A percentile compares a stretch with the other conserved stretches of the same genome.
These are phyloP conservation scores for Lithophane ornitopus DNA, from an alignment of 2,888 invertebrate species.

Conservation along the genomic window DNA sequence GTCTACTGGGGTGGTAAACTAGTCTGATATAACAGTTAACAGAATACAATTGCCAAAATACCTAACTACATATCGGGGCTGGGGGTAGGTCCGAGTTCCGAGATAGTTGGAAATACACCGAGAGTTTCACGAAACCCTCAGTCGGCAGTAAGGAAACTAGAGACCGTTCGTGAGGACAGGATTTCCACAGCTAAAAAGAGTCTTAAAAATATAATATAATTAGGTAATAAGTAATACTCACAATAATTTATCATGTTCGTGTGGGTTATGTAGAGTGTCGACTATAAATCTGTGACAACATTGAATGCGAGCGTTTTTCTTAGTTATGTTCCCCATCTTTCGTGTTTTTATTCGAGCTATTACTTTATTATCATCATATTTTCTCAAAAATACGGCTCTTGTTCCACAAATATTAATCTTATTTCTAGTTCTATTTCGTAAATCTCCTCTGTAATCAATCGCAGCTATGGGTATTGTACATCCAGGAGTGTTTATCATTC, in stretches of 20 bases:
- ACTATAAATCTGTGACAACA: constrained; percentile 82
- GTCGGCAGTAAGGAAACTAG: too few species aligned
- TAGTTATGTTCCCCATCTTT: constrained; percentile 73
- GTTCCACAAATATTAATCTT: constrained; percentile 74
- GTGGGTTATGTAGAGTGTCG: constrained; percentile 54
- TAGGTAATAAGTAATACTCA: constrained; percentile 28
- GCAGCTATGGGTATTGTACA: constrained; percentile 81
- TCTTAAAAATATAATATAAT: neutral
- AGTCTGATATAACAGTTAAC: neutral
- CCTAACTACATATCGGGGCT: too few species aligned
- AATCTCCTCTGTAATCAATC: constrained; percentile 72
- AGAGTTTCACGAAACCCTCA: neutral
- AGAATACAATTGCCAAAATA: neutral
- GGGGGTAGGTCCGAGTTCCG: neutral
- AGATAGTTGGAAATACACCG: neutral
- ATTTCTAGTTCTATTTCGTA: constrained; percentile 53
- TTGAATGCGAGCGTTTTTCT: constrained; percentile 70
- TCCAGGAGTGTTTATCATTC: constrained; percentile 78
- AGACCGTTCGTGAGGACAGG: neutral
- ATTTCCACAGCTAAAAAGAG: neutral
- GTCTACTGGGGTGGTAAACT: too few species aligned
- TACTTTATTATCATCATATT: constrained; percentile 72
- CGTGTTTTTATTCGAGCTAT: constrained; percentile 75
- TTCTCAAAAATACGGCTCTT: constrained; percentile 80
- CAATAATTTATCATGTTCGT: constrained; percentile 47